phyloP scores from a whole-genome alignment of 2,113 vertebrate species.

The Zosterops japonicus region DNA sequence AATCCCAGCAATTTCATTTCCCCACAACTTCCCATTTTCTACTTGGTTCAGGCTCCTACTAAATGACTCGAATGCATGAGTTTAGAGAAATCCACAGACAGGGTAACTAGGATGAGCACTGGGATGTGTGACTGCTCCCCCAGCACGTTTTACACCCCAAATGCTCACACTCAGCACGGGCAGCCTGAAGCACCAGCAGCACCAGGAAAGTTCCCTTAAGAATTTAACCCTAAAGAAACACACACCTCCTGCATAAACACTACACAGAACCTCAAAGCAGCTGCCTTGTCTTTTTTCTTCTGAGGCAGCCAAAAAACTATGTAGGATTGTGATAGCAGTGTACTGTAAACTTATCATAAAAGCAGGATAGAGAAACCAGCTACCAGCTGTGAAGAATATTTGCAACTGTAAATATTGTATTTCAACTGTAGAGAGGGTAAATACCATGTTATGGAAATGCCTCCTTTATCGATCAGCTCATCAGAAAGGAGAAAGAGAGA shows the following conservation, averaged over 20 bases:
- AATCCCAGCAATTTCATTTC: neutral
- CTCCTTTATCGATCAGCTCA: conserved; percentile 54
- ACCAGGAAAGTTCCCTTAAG: neutral
- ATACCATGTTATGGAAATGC: conserved; percentile 50
- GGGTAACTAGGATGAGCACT: neutral
- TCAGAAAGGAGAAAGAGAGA: conserved; percentile 28
- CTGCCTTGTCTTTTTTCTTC: neutral
- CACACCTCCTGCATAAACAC: neutral
- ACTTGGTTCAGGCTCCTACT: neutral
- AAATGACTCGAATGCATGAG: fast-evolving
- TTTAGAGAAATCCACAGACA: neutral
- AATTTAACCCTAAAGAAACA: neutral
- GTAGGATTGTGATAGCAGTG: neutral
- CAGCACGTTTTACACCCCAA: neutral
- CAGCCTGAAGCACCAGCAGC: neutral
- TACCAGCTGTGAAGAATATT: conserved; percentile 62
- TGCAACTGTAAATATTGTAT: conserved; percentile 60
- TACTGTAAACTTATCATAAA: conserved; percentile 44
- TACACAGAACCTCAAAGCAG: neutral
- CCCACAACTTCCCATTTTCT: neutral
- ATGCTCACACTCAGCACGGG: fast-evolving
- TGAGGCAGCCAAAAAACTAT: neutral
- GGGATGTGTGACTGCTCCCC: neutral
- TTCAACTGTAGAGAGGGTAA: conserved; percentile 38
- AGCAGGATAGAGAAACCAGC: conserved; percentile 32